A percentile compares a stretch with the other conserved stretches of the same genome.
These are phyloP conservation scores for Hiodon alosoides DNA, from an alignment of 2,113 vertebrate genomes.

Conservation along the genomic window DNA sequence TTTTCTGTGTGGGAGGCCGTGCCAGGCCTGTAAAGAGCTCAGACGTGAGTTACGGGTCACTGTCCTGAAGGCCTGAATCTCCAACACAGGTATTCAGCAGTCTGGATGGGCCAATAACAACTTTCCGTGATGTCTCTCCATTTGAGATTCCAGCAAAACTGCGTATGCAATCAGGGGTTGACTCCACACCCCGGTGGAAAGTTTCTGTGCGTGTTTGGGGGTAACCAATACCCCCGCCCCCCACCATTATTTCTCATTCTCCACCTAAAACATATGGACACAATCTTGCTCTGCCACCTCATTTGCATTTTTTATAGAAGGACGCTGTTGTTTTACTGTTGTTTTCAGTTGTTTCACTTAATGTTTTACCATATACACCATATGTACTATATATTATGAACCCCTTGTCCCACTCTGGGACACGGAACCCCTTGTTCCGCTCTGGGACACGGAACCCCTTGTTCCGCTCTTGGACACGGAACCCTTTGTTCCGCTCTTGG, in stretches of 20 bases:
- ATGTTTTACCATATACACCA: conserved; percentile 30
- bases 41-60: conserved; percentile 50
- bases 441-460: too few species aligned
- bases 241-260: conserved; percentile 10
- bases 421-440: too few species aligned
- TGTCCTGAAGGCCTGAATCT: conserved; percentile 1
- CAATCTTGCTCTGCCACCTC: conserved; percentile 47
- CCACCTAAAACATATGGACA: conserved; percentile 46
- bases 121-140: too few species aligned
- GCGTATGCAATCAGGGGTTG: too few species aligned
- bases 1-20: neutral
- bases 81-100: conserved; percentile 5
- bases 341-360: conserved; percentile 47
- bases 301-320: conserved; percentile 45
- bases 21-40: conserved; percentile 39
- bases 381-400: conserved; percentile 47
- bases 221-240: conserved; percentile 24
- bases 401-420: neutral
- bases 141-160: too few species aligned
- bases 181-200: conserved; percentile 26
- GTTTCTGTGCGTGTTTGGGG: conserved; percentile 39
- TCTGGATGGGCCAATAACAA: neutral
- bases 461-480: too few species aligned
- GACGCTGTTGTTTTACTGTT: conserved; percentile 49
- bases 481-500: too few species aligned